These are phyloP conservation scores for Nowickia ferox DNA, from an alignment of 2,888 invertebrate species.

Conservation along the genomic window DNA sequence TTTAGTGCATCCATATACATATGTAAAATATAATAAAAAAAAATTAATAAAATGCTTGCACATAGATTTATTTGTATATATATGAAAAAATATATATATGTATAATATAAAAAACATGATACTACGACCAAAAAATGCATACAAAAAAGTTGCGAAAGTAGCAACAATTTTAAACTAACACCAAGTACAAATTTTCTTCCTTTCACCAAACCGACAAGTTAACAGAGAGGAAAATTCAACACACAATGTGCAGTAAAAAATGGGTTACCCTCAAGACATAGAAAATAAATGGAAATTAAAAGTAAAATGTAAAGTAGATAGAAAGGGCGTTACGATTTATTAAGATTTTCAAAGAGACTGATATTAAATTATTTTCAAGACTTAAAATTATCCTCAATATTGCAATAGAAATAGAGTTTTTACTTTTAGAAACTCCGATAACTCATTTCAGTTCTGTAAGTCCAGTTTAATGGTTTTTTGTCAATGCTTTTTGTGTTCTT, in stretches of 20 bases:
- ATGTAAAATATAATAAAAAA: not conserved
- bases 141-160: conserved; percentile 50
- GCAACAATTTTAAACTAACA: conserved; percentile 58
- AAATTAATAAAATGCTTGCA: not conserved
- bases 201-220: conserved; percentile 35
- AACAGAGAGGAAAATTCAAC: conserved; percentile 15
- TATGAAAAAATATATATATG: not conserved
- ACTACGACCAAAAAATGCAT: conserved; percentile 33
- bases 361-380: too few species aligned
- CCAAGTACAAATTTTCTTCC: conserved; percentile 34
- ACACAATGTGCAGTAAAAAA: not conserved
- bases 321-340: too few species aligned
- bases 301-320: too few species aligned
- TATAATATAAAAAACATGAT: conserved; percentile 1
- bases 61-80: not conserved
- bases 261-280: conserved; percentile 4
- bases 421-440: too few species aligned
- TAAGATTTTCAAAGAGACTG: too few species aligned
- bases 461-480: too few species aligned
- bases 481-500: too few species aligned
- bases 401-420: too few species aligned
- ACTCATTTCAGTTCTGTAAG: too few species aligned
- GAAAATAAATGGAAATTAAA: not conserved
- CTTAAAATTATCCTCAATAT: too few species aligned
- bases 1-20: not conserved